A percentile compares a stretch with the other conserved stretches of the same genome.
Conservation (phyloP, 2,888 invertebrate species). For the Temnothorax unifasciatus region DNA sequence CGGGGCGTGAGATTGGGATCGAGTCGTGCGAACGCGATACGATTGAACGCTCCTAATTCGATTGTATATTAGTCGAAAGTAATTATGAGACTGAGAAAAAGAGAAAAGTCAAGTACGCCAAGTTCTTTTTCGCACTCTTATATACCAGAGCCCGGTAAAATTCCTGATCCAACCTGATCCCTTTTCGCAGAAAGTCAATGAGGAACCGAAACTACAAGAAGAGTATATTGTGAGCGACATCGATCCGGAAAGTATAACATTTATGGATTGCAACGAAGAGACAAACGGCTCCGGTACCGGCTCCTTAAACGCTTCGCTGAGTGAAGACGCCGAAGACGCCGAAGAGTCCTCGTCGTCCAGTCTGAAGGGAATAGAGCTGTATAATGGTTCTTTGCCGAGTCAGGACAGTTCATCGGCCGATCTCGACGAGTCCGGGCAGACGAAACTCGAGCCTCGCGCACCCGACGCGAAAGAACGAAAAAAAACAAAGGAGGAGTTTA, state of each 20-base stretch:
- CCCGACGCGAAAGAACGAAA: constrained; percentile 62
- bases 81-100: constrained; percentile 39
- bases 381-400: constrained; percentile 60
- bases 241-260: constrained; percentile 80
- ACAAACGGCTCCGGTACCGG: constrained; percentile 79
- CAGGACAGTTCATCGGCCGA: constrained; percentile 64
- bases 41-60: constrained; percentile 29
- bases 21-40: constrained; percentile 60
- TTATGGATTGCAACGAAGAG: constrained; percentile 76
- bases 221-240: constrained; percentile 81
- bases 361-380: constrained; percentile 73
- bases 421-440: constrained; percentile 63
- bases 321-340: constrained; percentile 79
- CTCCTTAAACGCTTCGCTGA: constrained; percentile 76
- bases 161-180: constrained; percentile 39
- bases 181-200: constrained; percentile 72
- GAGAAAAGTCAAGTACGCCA: not conserved
- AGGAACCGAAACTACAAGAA: constrained; percentile 74
- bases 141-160: constrained; percentile 1
- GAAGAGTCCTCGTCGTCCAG: constrained; percentile 78
- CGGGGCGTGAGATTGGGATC: constrained; percentile 59
- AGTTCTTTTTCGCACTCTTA: constrained; percentile 20
- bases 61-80: constrained; percentile 42
- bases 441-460: constrained; percentile 53
- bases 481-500: constrained; percentile 77